phyloP scores from a whole-genome alignment of 1,140 invertebrate species.

The Aphidius ervi region DNA sequence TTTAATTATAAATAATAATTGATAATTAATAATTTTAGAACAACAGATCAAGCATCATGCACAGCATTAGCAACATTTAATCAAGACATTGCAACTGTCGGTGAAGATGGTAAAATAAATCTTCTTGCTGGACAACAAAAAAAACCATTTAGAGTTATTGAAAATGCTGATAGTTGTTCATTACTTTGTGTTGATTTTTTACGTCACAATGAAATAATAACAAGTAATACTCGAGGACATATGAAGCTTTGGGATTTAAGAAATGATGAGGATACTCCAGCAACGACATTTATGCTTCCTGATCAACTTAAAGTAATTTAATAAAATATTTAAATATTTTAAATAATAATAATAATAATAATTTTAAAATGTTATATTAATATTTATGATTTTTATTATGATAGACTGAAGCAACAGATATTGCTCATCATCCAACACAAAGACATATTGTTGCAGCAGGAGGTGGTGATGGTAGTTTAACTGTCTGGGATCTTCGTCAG shows the following conservation, averaged over 20 bases:
- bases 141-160: conserved; percentile 60
- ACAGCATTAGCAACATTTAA: conserved; percentile 66
- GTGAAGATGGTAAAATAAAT: conserved; percentile 78
- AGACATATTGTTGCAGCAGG: conserved; percentile 78
- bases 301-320: conserved; percentile 56
- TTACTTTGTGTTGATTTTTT: conserved; percentile 73
- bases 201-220: conserved; percentile 73
- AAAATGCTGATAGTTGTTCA: conserved; percentile 76
- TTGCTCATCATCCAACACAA: conserved; percentile 80
- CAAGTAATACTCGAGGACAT: conserved; percentile 78
- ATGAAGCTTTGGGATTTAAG: conserved; percentile 85
- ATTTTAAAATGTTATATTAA: not conserved
- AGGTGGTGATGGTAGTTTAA: conserved; percentile 74
- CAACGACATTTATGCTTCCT: conserved; percentile 62
- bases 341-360: not conserved
- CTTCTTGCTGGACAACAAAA: conserved; percentile 63
- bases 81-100: conserved; percentile 69
- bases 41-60: conserved; percentile 57
- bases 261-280: conserved; percentile 56
- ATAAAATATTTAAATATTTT: not conserved
- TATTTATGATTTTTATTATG: conserved; percentile 25
- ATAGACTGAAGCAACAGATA: conserved; percentile 64
- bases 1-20: not conserved
- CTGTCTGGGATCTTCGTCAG: conserved; percentile 84
- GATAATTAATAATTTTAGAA: conserved; percentile 26